A percentile compares a stretch with the other conserved stretches of the same genome.
These are phyloP conservation scores for Calvadosia cruxmelitensis DNA, from an alignment of 30 jellyfish, hydroid and myxozoan genomes.

Conservation along the genomic window DNA sequence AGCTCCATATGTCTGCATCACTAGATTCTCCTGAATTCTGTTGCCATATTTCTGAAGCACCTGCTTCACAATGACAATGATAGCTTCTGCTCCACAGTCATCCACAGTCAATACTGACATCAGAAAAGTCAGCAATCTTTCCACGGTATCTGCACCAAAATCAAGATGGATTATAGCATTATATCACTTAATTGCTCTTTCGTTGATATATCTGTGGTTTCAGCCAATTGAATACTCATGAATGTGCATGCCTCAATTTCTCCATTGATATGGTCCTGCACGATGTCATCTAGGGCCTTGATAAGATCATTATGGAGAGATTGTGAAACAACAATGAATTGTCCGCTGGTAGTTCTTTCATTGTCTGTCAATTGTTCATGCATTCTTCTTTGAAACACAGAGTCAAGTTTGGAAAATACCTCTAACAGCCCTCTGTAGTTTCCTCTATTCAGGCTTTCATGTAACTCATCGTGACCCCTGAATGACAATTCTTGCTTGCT, in stretches of 20 bases:
- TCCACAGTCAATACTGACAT: slow-evolving; percentile 13
- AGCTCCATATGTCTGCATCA: slow-evolving; percentile 34
- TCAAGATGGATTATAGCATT: too few relatives aligned
- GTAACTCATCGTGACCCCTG: slow-evolving; percentile 32
- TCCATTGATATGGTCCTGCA: slow-evolving; percentile 14
- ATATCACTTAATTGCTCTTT: slow-evolving; percentile 34
- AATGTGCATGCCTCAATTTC: slow-evolving; percentile 19
- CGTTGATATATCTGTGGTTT: slow-evolving; percentile 35
- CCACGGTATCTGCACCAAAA: slow-evolving; percentile 40
- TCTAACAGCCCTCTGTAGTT: slow-evolving; percentile 26
- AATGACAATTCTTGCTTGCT: slow-evolving; percentile 23
- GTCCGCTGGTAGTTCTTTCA: slow-evolving; percentile 17
- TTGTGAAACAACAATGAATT: slow-evolving; percentile 33
- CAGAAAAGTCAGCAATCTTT: slow-evolving; percentile 15
- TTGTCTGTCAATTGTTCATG: slow-evolving; percentile 10
- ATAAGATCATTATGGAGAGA: slow-evolving; percentile 26
- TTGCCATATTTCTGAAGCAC: slow-evolving; percentile 5
- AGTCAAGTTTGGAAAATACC: slow-evolving; percentile 18
- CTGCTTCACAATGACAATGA: slow-evolving; percentile 12
- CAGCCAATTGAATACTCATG: slow-evolving; percentile 31
- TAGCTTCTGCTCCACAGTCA: slow-evolving; percentile 25
- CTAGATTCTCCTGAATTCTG: slow-evolving; percentile 21
- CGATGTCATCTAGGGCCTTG: slow-evolving; percentile 3
- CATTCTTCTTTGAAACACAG: slow-evolving; percentile 31
- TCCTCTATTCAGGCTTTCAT: slow-evolving; percentile 23